phyloP scores from a whole-genome alignment of 2,797 vertebrate genomes.

The Ceyx erithaca region DNA sequence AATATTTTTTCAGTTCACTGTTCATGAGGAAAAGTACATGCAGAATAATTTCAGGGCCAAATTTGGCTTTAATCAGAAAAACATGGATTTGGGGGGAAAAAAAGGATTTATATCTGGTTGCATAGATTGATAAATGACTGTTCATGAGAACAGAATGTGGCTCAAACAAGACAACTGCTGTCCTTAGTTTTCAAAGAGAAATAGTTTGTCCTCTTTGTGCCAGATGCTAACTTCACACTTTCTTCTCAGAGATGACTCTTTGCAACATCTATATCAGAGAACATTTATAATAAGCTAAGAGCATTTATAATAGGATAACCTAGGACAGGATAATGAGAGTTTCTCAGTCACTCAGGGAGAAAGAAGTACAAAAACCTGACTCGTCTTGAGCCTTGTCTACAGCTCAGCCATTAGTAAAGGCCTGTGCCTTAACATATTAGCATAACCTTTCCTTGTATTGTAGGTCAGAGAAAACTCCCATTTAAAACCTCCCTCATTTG shows the following conservation, averaged over 20 bases:
- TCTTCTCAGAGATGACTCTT: conserved; percentile 20
- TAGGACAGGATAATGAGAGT: conserved; percentile 54
- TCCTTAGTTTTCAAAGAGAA: conserved; percentile 1
- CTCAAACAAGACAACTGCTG: not conserved
- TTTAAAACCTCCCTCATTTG: conserved; percentile 60
- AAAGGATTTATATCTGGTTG: not conserved
- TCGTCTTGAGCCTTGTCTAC: not conserved
- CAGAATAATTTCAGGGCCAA: not conserved
- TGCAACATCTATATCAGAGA: conserved; percentile 13
- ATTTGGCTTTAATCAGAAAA: not conserved
- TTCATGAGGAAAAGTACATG: not conserved
- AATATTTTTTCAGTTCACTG: not conserved
- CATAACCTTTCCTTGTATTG: conserved; percentile 55
- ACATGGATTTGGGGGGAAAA: not conserved
- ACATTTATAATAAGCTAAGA: conserved; percentile 54
- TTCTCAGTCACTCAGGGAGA: conserved; percentile 46
- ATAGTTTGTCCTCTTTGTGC: conserved; percentile 4
- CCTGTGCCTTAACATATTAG: conserved; percentile 54
- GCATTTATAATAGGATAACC: conserved; percentile 36
- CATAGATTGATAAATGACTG: not conserved
- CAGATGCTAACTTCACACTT: conserved; percentile 22
- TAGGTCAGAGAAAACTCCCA: conserved; percentile 60
- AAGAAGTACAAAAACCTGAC: conserved; percentile 18
- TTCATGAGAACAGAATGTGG: not conserved
- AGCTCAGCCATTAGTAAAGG: conserved; percentile 51